These are phyloP conservation scores for Sebastes alutus DNA, from an alignment of 2,797 vertebrate genomes.

Conservation along the genomic window DNA sequence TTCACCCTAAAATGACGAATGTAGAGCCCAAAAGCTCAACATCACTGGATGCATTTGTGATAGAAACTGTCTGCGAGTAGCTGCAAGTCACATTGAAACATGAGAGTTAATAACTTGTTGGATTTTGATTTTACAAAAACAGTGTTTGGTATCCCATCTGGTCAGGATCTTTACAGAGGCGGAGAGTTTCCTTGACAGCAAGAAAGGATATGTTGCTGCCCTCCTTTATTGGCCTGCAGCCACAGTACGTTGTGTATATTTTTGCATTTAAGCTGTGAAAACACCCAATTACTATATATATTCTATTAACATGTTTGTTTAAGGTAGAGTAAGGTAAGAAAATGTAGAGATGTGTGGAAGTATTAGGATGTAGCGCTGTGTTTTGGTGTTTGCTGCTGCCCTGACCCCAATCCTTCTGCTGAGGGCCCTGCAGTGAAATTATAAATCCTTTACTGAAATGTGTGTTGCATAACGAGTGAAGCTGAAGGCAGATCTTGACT, in stretches of 20 bases:
- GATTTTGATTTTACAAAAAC: conserved; percentile 9
- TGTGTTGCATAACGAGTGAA: conserved; percentile 47
- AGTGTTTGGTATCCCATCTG: conserved; percentile 23
- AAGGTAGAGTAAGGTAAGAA: not conserved
- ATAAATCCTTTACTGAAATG: conserved; percentile 53
- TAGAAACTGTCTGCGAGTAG: not conserved
- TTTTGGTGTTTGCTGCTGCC: conserved; percentile 38
- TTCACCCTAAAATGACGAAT: conserved; percentile 13
- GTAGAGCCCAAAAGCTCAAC: conserved; percentile 12
- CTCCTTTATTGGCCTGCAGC: not conserved
- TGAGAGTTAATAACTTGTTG: conserved; percentile 21
- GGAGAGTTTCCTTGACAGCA: not conserved
- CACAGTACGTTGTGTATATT: not conserved
- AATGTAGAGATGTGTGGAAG: not conserved
- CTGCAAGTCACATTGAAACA: not conserved
- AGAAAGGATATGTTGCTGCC: not conserved
- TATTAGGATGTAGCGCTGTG: not conserved
- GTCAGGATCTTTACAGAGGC: not conserved
- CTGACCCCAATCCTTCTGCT: conserved; percentile 64
- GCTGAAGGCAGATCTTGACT: conserved; percentile 59
- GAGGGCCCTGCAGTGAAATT: conserved; percentile 54
- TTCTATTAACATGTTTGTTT: not conserved
- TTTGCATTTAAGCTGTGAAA: not conserved
- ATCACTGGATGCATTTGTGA: not conserved
- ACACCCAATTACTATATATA: not conserved